Evolutionary conservation across 2,113 vertebrate genomes (phyloP), one percentile per base, ranked within the genome.

Genomic region (Abramis brama): DNA sequence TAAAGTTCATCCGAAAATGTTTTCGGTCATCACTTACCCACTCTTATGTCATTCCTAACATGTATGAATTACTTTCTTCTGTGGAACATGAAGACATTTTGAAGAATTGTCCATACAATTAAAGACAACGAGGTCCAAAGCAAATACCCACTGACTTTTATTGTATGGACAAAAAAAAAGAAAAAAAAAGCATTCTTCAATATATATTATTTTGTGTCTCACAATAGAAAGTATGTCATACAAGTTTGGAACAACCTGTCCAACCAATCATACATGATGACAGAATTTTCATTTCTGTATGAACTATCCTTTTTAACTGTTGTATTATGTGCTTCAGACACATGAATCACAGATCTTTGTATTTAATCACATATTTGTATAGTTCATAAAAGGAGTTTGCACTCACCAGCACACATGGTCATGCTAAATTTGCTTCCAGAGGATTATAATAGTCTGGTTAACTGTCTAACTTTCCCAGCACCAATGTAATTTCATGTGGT

Each of bases 391-490:
- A 45, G 15, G 7, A 80, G 59, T 75, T 74, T 80, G 23, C 0
- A 1, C 33, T 79, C 23, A 59, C 76, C 19, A 59, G 76, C 76
- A 79, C 76, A 27, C 60, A 27, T 66, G 59, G 79, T 27, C 39
- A 64, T 80, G 78, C 59, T 80, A 30, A 80, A 45, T 80, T 64
- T 80, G 25, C 59, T 27, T n/a, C 15, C 45, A n/a, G 4, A 47
- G n/a, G 8, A 66, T 66, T 21, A 64, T 27, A 66, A 81, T 81
- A 81, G 60, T 85, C 47, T 79, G 39, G 27, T 85, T 3, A 10
- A 27, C 39, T 68, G 30, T 33, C 30, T 33, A 33, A 68, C 30
- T 77, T 85, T 85, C 73, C 83, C 83, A 78, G 74, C 59, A 39
- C 27, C n/a, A 60, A 50, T 74, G 15, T 68, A 13, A 52, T 45